Evolutionary conservation across 2,888 invertebrate species (phyloP), one percentile per base, ranked within the genome.

Genomic region (Scaptomyza reducta): DNA sequence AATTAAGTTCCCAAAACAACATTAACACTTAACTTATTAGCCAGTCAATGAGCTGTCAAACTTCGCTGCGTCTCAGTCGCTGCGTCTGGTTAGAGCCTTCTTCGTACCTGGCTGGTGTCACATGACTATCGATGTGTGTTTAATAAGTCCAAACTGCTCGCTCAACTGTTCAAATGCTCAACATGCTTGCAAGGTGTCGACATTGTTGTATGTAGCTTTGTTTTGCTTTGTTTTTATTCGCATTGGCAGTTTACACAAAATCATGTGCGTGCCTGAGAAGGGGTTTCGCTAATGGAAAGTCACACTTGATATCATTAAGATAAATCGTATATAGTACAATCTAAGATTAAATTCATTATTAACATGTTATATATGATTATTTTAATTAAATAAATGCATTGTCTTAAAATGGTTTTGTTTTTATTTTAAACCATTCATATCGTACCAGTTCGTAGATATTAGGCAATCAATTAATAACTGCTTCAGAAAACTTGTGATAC

Each of bases 71-170:
- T 18, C 47, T 13, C 16, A 40, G 40, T 5, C 40, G 40, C 16
- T 11, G n/a, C 33, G 33, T 33, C 10, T 33, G 3, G 13, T 13
- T 4, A 7, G 3, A 7, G 35, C 6, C 35, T 16, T 35, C 74
- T 70, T 70, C 55, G 64, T 59, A 56, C 27, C 65, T 22, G 6
- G 9, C 27, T 70, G 66, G 60, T 72, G 73, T 84, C 84, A 88
- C 79, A 72, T 87, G 89, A 84, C 69, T 72, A 61, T 58, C 74
- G 77, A 68, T 66, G 73, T 69, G 66, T 77, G 67, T 78, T 87
- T 74, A 88, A 84, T 84, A 71, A 78, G 67, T 71, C 72, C 58
- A 73, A 77, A 75, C 58, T 72, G 49, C 41, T 59, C 25, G 54
- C 16, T 50, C 64, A 65, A 66, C 59, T 63, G 66, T 14, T 31